A percentile compares a stretch with the other conserved stretches of the same genome.
These are phyloP conservation scores for Drosophila niveifrons DNA, from an alignment of 2,888 invertebrate species.

Conservation along the genomic window DNA sequence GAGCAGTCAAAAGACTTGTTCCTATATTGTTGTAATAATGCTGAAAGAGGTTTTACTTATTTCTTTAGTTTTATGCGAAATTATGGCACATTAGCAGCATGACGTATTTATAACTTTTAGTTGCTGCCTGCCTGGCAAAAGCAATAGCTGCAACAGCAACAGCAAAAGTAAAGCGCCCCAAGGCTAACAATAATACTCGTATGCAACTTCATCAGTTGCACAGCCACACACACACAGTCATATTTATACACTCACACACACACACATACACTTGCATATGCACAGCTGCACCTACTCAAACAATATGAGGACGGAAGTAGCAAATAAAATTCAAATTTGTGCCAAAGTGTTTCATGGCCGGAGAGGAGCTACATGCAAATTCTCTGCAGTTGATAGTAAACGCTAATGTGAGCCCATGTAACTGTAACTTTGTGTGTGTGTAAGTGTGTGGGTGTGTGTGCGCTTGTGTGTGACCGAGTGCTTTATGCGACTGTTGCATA, in stretches of 20 bases:
- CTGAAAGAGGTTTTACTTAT: conserved; percentile 38
- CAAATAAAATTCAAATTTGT: conserved; percentile 82
- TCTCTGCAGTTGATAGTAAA: conserved; percentile 66
- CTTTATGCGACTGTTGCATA: conserved; percentile 55
- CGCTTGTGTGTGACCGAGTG: conserved; percentile 35
- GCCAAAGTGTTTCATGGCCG: conserved; percentile 76
- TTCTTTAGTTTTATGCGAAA: conserved; percentile 57
- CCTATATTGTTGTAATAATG: conserved; percentile 31
- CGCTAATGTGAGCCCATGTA: conserved; percentile 63
- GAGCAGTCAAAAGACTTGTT: conserved; percentile 21
- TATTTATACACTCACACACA: neutral
- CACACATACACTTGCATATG: conserved; percentile 14
- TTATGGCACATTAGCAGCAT: conserved; percentile 69
- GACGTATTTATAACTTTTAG: conserved; percentile 73
- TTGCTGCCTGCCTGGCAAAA: conserved; percentile 45
- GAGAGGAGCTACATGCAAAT: conserved; percentile 48
- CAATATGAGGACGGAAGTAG: conserved; percentile 77
- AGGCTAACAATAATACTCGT: conserved; percentile 58
- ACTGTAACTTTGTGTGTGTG: conserved; percentile 33
- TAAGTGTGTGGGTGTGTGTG: conserved; percentile 10
- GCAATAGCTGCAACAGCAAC: conserved; percentile 45
- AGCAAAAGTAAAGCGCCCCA: conserved; percentile 51
- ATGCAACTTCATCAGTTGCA: conserved; percentile 50
- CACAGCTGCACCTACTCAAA: conserved; percentile 57
- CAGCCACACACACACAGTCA: conserved; percentile 12